phyloP scores from a whole-genome alignment of 2,797 vertebrate genomes.

The Paguma larvata region DNA sequence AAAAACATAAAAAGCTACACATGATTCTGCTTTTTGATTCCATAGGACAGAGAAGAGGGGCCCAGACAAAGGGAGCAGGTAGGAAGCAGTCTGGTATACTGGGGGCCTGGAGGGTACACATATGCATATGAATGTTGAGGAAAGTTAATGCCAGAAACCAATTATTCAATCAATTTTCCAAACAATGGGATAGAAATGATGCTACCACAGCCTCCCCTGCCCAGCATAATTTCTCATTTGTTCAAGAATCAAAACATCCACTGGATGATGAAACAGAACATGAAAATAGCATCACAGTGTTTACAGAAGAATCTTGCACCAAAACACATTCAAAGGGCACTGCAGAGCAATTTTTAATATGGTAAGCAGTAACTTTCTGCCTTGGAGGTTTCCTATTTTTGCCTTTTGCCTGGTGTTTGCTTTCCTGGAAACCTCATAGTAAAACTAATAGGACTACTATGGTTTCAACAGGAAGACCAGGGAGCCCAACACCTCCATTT shows the following conservation, averaged over 20 bases:
- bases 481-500: background rate
- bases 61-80: background rate
- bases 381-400: slow-evolving; percentile 40
- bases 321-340: background rate
- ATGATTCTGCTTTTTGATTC: background rate
- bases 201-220: background rate
- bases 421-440: slow-evolving; percentile 37
- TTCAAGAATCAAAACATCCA: slow-evolving; percentile 51
- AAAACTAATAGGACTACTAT: background rate
- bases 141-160: slow-evolving; percentile 23
- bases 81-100: background rate
- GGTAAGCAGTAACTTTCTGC: background rate
- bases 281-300: slow-evolving; percentile 45
- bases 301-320: background rate
- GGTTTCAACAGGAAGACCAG: background rate
- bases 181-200: slow-evolving; percentile 20
- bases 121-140: background rate
- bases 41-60: background rate
- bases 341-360: background rate
- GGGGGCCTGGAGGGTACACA: background rate
- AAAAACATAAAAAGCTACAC: background rate
- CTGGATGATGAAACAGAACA: slow-evolving; percentile 9
- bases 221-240: slow-evolving; percentile 62
- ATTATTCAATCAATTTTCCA: slow-evolving; percentile 24
- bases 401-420: slow-evolving; percentile 41